Evolutionary conservation across 2,888 invertebrate species (phyloP).

Genomic region (Ptilodon capucinus): DNA sequence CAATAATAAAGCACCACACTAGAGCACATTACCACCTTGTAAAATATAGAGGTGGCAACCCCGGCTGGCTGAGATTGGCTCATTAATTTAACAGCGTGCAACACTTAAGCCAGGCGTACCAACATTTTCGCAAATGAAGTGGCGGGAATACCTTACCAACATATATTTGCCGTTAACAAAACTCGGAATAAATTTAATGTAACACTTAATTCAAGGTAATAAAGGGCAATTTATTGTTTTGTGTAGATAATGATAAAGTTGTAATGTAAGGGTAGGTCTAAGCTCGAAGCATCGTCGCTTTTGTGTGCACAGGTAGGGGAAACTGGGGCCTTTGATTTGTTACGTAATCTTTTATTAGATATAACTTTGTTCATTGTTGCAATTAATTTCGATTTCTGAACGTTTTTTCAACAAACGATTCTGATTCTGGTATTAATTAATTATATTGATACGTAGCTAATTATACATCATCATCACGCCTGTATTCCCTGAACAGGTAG

Average conservation of each 20-base stretch:
- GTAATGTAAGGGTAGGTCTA: constrained; percentile 40
- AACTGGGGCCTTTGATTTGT: constrained; percentile 64
- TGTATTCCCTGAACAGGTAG: too few relatives aligned
- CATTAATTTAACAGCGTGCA: constrained; percentile 82
- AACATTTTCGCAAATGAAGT: constrained; percentile 80
- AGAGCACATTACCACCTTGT: constrained; percentile 77
- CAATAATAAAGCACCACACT: constrained; percentile 41
- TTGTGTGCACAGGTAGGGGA: constrained; percentile 55
- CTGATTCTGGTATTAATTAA: too few relatives aligned
- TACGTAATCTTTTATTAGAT: constrained; percentile 55
- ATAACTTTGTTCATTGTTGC: constrained; percentile 48
- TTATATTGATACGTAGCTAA: too few relatives aligned
- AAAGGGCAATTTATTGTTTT: constrained; percentile 18
- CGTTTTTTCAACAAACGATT: not conserved
- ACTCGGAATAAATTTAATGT: constrained; percentile 10
- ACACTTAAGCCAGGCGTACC: constrained; percentile 78
- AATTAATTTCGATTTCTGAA: constrained; percentile 37
- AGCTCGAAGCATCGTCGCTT: constrained; percentile 62
- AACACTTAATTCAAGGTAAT: constrained; percentile 11
- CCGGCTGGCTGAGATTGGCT: constrained; percentile 74
- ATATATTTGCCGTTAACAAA: constrained; percentile 15
- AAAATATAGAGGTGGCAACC: constrained; percentile 75
- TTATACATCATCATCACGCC: too few relatives aligned
- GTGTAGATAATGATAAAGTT: constrained; percentile 1
- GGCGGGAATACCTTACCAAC: constrained; percentile 59